Percentiles rank a stretch among this genome's conserved stretches.
These are phyloP conservation scores for Heliconius hermathena DNA, from an alignment of 1,140 invertebrate species.

Conservation along the genomic window DNA sequence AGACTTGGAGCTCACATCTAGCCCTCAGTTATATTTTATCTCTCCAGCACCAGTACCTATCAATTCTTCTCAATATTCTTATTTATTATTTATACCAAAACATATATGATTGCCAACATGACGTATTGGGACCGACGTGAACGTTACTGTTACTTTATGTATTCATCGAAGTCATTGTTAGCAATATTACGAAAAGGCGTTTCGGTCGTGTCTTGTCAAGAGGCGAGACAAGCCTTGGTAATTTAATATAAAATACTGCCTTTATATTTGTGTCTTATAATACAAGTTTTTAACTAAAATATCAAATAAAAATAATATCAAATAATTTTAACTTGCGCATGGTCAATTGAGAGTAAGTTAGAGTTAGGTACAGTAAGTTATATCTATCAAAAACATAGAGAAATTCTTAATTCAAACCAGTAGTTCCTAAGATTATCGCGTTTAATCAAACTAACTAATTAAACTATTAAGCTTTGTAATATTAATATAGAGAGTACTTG, in stretches of 20 bases:
- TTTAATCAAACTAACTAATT: no score
- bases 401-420: no score
- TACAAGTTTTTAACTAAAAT: no score
- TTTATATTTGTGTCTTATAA: not conserved
- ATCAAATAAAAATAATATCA: no score
- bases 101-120: constrained; percentile 8
- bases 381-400: no score
- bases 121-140: constrained; percentile 8
- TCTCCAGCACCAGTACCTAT: not conserved
- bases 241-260: not conserved
- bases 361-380: no score
- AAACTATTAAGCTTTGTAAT: no score
- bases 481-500: no score
- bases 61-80: constrained; percentile 5
- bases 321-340: no score
- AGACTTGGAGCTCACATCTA: not conserved
- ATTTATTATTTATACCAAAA: not conserved
- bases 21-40: not conserved
- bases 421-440: no score
- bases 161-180: constrained; percentile 21
- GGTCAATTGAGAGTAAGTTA: no score
- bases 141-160: constrained; percentile 14
- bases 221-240: not conserved
- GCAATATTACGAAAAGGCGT: constrained; percentile 22
- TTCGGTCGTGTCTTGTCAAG: not conserved